Conservation (phyloP, 2,113 vertebrate genomes). For the Tetraodon nigroviridis region DNA sequence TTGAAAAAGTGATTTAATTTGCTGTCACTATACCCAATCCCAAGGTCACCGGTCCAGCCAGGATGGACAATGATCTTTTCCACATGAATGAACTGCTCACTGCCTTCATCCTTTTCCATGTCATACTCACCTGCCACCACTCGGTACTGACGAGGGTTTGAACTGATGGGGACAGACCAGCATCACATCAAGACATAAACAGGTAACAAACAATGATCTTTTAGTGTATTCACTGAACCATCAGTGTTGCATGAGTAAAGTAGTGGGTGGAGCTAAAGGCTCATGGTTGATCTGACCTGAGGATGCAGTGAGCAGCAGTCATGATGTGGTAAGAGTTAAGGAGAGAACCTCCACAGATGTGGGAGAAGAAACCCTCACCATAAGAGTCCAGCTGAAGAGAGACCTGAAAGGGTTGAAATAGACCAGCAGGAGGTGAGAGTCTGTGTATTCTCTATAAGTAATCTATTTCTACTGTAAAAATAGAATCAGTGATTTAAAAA, state of each 20-base stretch:
- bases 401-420: conserved; percentile 17
- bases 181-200: no score
- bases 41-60: conserved; percentile 51
- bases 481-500: not conserved
- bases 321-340: conserved; percentile 37
- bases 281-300: conserved; percentile 33
- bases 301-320: conserved; percentile 73
- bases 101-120: conserved; percentile 55
- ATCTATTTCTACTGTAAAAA: no score
- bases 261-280: no score
- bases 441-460: no score
- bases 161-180: conserved; percentile 30
- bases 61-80: conserved; percentile 48
- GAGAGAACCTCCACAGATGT: conserved; percentile 61
- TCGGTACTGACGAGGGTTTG: conserved; percentile 22
- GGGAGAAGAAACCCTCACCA: conserved; percentile 5
- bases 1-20: not conserved
- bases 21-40: conserved; percentile 45
- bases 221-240: no score
- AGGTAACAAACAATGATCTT: no score
- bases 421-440: no score
- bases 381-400: conserved; percentile 55
- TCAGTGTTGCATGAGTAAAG: no score
- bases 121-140: conserved; percentile 67
- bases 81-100: conserved; percentile 55